Conservation (phyloP, 1,140 invertebrate genomes). For the Heliconius melpomene region DNA sequence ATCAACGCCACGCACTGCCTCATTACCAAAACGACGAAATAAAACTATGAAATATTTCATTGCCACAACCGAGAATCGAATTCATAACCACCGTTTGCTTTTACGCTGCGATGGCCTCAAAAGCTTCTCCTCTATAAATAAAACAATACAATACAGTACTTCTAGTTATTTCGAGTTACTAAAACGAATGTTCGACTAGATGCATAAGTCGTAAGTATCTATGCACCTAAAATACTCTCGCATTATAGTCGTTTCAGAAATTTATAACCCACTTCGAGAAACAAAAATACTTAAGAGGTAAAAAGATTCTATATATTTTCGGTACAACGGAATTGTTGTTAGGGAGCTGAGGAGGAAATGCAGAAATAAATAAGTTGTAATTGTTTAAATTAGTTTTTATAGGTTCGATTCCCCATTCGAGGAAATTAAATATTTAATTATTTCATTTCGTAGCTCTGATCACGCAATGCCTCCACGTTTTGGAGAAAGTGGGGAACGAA, state of each 20-base stretch:
- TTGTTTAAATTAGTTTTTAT: not conserved
- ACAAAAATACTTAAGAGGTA: constrained; percentile 23
- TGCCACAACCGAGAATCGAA: not conserved
- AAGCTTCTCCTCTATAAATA: too few relatives aligned
- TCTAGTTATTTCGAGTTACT: not conserved
- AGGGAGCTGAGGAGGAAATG: not conserved
- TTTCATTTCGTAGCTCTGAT: too few relatives aligned
- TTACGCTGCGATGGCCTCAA: too few relatives aligned
- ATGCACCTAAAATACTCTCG: constrained; percentile 7
- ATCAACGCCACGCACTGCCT: not conserved
- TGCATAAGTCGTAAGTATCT: constrained; percentile 15
- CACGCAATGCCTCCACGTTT: too few relatives aligned
- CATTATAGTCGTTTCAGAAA: constrained; percentile 27
- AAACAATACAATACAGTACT: too few relatives aligned
- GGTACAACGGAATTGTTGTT: not conserved
- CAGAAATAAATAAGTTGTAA: not conserved
- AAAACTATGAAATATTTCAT: too few relatives aligned
- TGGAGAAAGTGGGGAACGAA: too few relatives aligned
- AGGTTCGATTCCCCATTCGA: too few relatives aligned
- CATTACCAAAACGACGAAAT: not conserved
- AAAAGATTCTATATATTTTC: constrained; percentile 28
- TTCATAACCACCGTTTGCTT: not conserved
- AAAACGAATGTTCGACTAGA: not conserved
- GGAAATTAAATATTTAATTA: too few relatives aligned
- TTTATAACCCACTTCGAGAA: constrained; percentile 24